Conservation (phyloP, 2,888 invertebrate genomes). For the Aphidoletes aphidimyza region DNA sequence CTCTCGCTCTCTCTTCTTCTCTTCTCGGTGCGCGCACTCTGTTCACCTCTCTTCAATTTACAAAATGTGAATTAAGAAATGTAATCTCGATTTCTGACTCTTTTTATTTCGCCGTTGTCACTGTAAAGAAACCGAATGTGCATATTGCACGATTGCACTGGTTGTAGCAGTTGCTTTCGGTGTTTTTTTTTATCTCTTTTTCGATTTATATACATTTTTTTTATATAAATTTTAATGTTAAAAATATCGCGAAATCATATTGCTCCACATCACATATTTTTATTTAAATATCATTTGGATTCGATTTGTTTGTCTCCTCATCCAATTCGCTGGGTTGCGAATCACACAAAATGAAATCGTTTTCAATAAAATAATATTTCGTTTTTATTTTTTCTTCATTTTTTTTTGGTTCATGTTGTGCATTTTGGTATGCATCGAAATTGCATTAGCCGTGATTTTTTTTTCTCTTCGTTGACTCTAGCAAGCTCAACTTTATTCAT, state of each 20-base stretch:
- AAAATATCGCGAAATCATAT: conserved; percentile 39
- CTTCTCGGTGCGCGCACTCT: neutral
- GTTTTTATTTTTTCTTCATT: no score
- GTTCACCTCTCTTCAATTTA: conserved; percentile 24
- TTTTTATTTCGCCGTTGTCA: neutral
- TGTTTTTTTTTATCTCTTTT: conserved; percentile 13
- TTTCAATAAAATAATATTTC: conserved; percentile 39
- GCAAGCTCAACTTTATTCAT: neutral
- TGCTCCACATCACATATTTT: conserved; percentile 49
- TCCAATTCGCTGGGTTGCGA: neutral
- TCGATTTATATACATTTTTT: neutral
- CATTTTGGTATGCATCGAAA: neutral
- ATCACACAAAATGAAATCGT: neutral
- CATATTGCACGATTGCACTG: conserved; percentile 36
- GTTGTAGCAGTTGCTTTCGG: neutral
- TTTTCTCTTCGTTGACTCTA: neutral
- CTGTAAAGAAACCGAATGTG: neutral
- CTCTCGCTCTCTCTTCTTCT: neutral
- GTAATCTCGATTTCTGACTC: conserved; percentile 36
- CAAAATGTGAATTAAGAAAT: conserved; percentile 51
- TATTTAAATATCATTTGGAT: conserved; percentile 48
- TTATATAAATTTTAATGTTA: conserved; percentile 20
- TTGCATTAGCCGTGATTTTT: neutral
- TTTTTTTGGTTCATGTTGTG: neutral
- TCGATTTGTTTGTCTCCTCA: neutral